Evolutionary conservation across 92 coral and sea anemone species (phyloP).

Genomic region (Epizoanthus ramosus): DNA sequence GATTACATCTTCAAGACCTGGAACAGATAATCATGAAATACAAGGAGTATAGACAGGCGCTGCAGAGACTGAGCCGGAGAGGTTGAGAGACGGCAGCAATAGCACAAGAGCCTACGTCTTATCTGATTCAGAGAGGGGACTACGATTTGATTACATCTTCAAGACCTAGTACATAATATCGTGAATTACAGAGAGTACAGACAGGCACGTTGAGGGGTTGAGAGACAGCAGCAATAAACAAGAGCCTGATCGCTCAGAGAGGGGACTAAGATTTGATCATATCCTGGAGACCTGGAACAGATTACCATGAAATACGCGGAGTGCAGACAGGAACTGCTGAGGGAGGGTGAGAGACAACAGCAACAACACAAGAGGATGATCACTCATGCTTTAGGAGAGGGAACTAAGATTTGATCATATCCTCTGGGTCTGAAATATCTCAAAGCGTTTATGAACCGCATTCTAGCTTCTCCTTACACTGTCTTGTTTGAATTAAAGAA

Average conservation of each 20-base stretch:
- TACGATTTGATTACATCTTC: background rate
- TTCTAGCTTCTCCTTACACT: no score
- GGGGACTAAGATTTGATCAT: background rate
- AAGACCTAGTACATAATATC: constrained; percentile 85
- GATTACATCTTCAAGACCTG: constrained; percentile 45
- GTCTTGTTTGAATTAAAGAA: no score
- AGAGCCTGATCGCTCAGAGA: background rate
- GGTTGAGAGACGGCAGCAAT: constrained; percentile 63
- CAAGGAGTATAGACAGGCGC: constrained; percentile 86
- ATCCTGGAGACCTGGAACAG: constrained; percentile 67
- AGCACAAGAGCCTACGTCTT: constrained; percentile 8
- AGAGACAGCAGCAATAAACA: constrained; percentile 59
- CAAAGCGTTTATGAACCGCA: no score
- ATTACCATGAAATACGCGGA: constrained; percentile 89
- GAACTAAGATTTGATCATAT: background rate
- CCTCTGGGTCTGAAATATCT: no score
- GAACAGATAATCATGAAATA: constrained; percentile 88
- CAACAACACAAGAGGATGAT: constrained; percentile 39
- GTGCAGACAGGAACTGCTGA: constrained; percentile 82
- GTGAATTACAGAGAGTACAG: constrained; percentile 86
- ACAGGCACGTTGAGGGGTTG: constrained; percentile 74
- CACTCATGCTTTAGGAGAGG: background rate
- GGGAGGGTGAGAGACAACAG: constrained; percentile 70
- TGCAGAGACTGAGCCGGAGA: constrained; percentile 63
- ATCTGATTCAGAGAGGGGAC: constrained; percentile 4